A percentile compares a stretch with the other conserved stretches of the same genome.
Conservation (phyloP, 2,888 invertebrate genomes). For the Suillia variegata region DNA sequence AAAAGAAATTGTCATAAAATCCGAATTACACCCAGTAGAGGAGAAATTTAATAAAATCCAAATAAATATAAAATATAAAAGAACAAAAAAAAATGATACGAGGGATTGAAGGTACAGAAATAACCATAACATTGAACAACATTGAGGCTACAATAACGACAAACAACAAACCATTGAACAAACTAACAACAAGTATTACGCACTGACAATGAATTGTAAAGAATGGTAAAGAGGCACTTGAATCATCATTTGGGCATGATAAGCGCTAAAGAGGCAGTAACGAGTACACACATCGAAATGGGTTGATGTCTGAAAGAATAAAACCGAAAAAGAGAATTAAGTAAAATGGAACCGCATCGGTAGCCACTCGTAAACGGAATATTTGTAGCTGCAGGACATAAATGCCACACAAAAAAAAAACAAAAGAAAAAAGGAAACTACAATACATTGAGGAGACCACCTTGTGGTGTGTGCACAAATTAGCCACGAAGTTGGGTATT, state of each 20-base stretch:
- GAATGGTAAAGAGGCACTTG: slow-evolving; percentile 38
- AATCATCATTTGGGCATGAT: slow-evolving; percentile 57
- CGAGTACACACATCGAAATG: slow-evolving; percentile 3
- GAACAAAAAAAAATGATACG: neutral
- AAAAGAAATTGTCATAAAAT: slow-evolving; percentile 17
- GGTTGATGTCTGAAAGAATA: neutral
- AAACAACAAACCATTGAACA: no score
- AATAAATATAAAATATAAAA: neutral
- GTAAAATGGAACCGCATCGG: slow-evolving; percentile 7
- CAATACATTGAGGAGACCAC: slow-evolving; percentile 2
- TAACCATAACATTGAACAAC: slow-evolving; percentile 13
- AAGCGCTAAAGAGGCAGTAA: slow-evolving; percentile 49
- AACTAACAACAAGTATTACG: neutral
- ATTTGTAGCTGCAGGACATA: slow-evolving; percentile 1
- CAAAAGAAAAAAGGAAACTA: neutral
- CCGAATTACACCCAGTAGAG: slow-evolving; percentile 13
- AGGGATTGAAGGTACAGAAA: neutral
- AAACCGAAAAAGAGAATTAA: neutral
- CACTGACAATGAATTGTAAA: neutral
- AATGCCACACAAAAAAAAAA: neutral
- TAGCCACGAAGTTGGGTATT: neutral
- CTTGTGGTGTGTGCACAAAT: slow-evolving; percentile 10
- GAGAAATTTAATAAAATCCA: slow-evolving; percentile 10
- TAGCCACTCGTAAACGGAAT: neutral
- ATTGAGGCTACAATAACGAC: neutral